phyloP scores from a whole-genome alignment of 2,113 vertebrate species.

The Paradoxurus hermaphroditus region DNA sequence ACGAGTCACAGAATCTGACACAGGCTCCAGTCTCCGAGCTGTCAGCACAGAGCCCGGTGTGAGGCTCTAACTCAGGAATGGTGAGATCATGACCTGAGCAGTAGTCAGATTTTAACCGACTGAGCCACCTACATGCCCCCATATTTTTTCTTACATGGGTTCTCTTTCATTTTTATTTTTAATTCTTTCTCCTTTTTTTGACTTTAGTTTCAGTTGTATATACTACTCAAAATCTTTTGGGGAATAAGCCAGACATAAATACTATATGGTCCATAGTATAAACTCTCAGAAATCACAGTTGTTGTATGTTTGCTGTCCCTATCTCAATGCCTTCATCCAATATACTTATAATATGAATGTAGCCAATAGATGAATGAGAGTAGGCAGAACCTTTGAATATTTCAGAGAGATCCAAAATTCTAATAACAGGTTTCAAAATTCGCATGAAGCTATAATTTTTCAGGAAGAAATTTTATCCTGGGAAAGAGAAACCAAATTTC shows the following conservation, averaged over 20 bases:
- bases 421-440: slow-evolving; percentile 16
- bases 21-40: too few species aligned
- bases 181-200: background rate
- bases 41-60: too few species aligned
- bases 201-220: background rate
- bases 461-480: background rate
- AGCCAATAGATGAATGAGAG: background rate
- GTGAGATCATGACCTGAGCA: too few species aligned
- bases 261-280: background rate
- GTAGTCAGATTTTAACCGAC: too few species aligned
- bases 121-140: too few species aligned
- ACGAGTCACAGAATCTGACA: too few species aligned
- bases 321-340: background rate
- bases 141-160: background rate
- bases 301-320: background rate
- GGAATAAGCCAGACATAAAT: background rate
- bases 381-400: background rate
- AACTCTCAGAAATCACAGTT: background rate
- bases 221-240: background rate
- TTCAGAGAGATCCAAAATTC: background rate
- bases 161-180: background rate
- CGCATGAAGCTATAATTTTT: background rate
- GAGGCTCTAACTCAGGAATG: too few species aligned
- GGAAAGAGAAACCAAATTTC: background rate
- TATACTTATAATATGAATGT: background rate